Conservation (phyloP, 2,797 vertebrate species). For the Cirrhinus mrigala region DNA sequence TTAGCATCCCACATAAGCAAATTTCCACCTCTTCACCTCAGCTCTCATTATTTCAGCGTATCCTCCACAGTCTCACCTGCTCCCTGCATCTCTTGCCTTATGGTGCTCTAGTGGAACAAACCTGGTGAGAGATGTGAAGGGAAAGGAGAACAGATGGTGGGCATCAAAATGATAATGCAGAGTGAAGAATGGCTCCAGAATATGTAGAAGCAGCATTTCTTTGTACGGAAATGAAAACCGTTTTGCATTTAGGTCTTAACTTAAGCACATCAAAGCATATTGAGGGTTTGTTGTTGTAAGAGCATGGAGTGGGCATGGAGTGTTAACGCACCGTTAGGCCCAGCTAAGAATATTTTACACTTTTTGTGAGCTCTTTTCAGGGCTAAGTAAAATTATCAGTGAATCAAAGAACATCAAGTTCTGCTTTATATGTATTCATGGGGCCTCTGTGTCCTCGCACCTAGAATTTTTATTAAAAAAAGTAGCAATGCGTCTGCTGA, state of each 20-base stretch:
- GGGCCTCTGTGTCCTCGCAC: neutral
- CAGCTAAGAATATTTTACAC: slow-evolving; percentile 15
- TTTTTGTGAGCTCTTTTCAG: neutral
- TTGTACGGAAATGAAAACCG: slow-evolving; percentile 38
- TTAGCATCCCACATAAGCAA: slow-evolving; percentile 53
- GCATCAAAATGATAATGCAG: slow-evolving; percentile 58
- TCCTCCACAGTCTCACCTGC: slow-evolving; percentile 55
- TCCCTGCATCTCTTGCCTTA: slow-evolving; percentile 57
- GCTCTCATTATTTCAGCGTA: slow-evolving; percentile 60
- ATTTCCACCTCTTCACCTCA: slow-evolving; percentile 53
- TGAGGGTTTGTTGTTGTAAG: slow-evolving; percentile 24
- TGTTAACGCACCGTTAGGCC: neutral
- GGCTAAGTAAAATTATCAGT: slow-evolving; percentile 15
- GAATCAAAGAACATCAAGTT: slow-evolving; percentile 27
- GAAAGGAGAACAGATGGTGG: slow-evolving; percentile 60
- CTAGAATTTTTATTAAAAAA: slow-evolving; percentile 47
- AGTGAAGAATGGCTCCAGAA: slow-evolving; percentile 56
- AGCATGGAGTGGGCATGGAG: slow-evolving; percentile 15
- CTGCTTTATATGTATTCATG: slow-evolving; percentile 44
- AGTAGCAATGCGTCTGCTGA: slow-evolving; percentile 40
- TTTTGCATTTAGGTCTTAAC: slow-evolving; percentile 44
- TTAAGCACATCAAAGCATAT: slow-evolving; percentile 37
- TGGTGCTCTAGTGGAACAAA: slow-evolving; percentile 46
- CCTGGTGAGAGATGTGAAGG: slow-evolving; percentile 58
- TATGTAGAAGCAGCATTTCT: slow-evolving; percentile 57